Base-by-base conservation (phyloP, 2,888 invertebrate species). In the Conomelus anceps region DNA sequence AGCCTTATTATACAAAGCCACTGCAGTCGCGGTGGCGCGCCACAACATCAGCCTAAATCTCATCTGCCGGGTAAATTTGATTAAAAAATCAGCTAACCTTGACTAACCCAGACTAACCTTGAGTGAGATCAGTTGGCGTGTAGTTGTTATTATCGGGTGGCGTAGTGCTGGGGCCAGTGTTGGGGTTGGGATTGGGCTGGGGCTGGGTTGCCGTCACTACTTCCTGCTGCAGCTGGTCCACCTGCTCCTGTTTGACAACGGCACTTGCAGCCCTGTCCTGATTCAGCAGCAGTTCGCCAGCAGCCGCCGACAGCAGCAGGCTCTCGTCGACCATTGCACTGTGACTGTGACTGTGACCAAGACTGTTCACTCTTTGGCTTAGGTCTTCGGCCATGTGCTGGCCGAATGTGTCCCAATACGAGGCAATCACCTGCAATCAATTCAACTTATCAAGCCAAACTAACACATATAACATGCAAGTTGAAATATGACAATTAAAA, bases 341-440 rank as follows among this genome's bases (percentile, higher is more conserved):
- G 86, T 89, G 90, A 63, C 90, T 88, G 24, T 89, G 86, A 13
- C n/a, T 63, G n/a, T n/a, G n/a, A n/a, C n/a, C n/a, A n/a, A n/a
- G n/a, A 63, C n/a, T 63, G 41, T 89, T 90, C 88, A 91, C 90
- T 87, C 91, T 89, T 89, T 91, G 90, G 89, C 91, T 91, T 89
- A 91, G 86, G 89, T 91, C 91, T 90, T 91, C 91, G 23, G 91
- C 91, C 23, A 90, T 90, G 89, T 91, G 90, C 89, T 91, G 90
- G 7, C 63, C 63, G n/a, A 63, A 63, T n/a, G 63, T 63, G 63
- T 63, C 63, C 63, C 63, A 63, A n/a, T 63, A 63, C 1, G 63
- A 63, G 63, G 63, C 63, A 4, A 63, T 63, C n/a, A 63, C n/a
- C 63, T 63, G n/a, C 63, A 63, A 63, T n/a, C 1, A 20, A 63